Evolutionary conservation across 2,888 invertebrate genomes (phyloP), one percentile per base, ranked within the genome.

Genomic region (Amorpha juglandis): DNA sequence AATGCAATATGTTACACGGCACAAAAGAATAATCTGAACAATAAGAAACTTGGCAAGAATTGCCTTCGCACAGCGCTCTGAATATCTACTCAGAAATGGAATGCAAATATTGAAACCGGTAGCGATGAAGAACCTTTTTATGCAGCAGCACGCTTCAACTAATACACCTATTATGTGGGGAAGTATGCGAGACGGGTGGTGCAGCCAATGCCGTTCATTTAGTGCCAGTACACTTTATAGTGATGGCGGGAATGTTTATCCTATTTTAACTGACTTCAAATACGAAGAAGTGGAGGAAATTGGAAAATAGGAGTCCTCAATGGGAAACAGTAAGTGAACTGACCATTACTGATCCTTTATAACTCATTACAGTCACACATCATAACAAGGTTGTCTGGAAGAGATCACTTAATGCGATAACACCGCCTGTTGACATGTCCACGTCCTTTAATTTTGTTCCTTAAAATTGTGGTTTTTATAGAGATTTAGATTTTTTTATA

Each of bases 91-190:
- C 45, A 80, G 88, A 86, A 90, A 89, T 90, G 87, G 84, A 90
- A 90, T 86, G 86, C 87, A 89, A 91, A 90, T 90, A 90, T 88
- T 90, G 88, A 82, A 89, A 84, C 79, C 82, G 78, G 78, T 79
- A 77, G 80, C 82, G 77, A 78, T 81, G 83, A 81, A 80, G 80
- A 82, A 82, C 84, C 83, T 88, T 89, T 89, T 89, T 89, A 90
- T 89, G 89, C 88, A 76, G 78, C 69, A 71, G 83, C 88, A 88
- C 88, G 89, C 77, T 77, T 80, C 74, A 78, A 55, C 66, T 62
- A 66, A 66, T 66, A 65, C 62, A 51, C 50, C 50, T 58, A 58
- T 58, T 58, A 58, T 58, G 12, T 42, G 42, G 12, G 42, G 58
- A 58, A 58, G 58, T 58, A 58, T 58, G 58, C 58, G 58, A 42